These are phyloP conservation scores for Leptodactylus fuscus DNA, from an alignment of 2,113 vertebrate genomes.

Conservation along the genomic window DNA sequence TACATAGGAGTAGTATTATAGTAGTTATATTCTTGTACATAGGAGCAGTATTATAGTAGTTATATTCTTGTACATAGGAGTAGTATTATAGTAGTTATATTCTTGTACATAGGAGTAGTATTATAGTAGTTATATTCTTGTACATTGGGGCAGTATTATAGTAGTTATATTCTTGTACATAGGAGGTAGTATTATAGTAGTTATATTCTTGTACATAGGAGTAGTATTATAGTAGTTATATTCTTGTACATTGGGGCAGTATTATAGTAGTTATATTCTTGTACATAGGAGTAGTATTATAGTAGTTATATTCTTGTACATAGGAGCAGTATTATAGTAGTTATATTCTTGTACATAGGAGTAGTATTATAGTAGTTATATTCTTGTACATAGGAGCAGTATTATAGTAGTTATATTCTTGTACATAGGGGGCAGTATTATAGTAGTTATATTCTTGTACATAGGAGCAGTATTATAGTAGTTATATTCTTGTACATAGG, in stretches of 20 bases:
- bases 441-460: too few relatives aligned
- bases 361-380: constrained; percentile 23
- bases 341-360: neutral
- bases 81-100: constrained; percentile 8
- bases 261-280: constrained; percentile 1
- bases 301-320: neutral
- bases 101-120: neutral
- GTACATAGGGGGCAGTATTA: neutral
- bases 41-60: constrained; percentile 16
- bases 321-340: neutral
- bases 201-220: neutral
- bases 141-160: neutral
- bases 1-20: neutral
- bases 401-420: constrained; percentile 21
- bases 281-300: neutral
- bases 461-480: too few relatives aligned
- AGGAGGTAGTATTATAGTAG: too few relatives aligned
- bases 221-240: constrained; percentile 1
- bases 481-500: too few relatives aligned
- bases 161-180: neutral
- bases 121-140: neutral
- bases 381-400: neutral
- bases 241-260: neutral
- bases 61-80: constrained; percentile 14
- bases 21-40: neutral